phyloP scores from a whole-genome alignment of 35 echinoderm and acorn worm genomes.

The Heliocidaris erythrogramma region DNA sequence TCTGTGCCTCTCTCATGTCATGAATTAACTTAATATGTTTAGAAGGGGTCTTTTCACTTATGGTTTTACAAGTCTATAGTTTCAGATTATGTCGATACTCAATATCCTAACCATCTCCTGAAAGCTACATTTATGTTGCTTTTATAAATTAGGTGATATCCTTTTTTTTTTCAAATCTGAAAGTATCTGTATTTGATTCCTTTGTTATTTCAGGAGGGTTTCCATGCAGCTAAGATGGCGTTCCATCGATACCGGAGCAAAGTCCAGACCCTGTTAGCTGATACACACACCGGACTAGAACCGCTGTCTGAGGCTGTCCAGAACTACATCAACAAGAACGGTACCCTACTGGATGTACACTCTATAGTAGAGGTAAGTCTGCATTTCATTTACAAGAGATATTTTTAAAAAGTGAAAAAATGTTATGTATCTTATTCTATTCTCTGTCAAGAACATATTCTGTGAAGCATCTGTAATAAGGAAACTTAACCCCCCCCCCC shows the following conservation, averaged over 20 bases:
- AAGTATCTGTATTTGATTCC: no score
- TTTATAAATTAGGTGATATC: not conserved
- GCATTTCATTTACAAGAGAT: not conserved
- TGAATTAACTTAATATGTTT: no score
- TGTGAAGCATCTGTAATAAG: not conserved
- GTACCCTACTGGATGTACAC: conserved; percentile 94
- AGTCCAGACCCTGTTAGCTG: conserved; percentile 70
- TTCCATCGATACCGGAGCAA: conserved; percentile 88
- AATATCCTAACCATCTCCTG: no score
- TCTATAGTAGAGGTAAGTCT: conserved; percentile 91
- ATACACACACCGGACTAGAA: conserved; percentile 83
- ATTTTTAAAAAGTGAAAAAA: not conserved
- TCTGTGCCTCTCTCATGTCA: no score
- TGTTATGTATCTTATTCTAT: not conserved
- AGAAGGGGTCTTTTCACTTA: not conserved
- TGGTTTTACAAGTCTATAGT: not conserved
- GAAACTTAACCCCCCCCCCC: no score
- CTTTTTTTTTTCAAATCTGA: no score
- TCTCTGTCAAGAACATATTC: not conserved
- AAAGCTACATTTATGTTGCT: not conserved
- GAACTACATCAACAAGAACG: conserved; percentile 97
- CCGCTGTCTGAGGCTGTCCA: conserved; percentile 88
- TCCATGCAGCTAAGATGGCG: conserved; percentile 88
- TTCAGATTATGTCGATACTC: not conserved
- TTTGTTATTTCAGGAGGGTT: conserved; percentile 69